These are phyloP conservation scores for Gymnocypris eckloni DNA, from an alignment of 2,797 vertebrate species.

Conservation along the genomic window DNA sequence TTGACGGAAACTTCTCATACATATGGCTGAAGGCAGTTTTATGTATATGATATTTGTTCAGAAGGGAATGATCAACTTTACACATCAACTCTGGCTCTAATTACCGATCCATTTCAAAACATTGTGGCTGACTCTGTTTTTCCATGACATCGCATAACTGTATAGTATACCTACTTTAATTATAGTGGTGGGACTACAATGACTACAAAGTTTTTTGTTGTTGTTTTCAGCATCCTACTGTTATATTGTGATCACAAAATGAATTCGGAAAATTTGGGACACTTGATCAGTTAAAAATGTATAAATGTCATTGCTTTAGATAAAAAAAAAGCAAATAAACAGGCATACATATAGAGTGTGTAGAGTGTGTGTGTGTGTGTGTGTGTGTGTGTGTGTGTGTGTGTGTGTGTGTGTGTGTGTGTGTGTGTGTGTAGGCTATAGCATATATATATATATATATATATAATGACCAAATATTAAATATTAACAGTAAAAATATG, in stretches of 20 bases:
- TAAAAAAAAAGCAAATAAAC: not conserved
- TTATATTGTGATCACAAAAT: not conserved
- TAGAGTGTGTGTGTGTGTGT: too few relatives aligned
- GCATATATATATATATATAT: too few relatives aligned
- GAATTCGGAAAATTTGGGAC: not conserved
- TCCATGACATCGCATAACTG: constrained; percentile 54
- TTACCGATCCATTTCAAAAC: constrained; percentile 51
- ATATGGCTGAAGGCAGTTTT: not conserved
- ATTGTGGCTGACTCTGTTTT: constrained; percentile 50
- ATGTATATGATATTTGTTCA: not conserved
- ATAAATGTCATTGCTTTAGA: not conserved
- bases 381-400: too few relatives aligned
- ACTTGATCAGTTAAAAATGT: not conserved
- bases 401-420: too few relatives aligned
- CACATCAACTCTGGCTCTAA: constrained; percentile 21
- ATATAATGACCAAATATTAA: too few relatives aligned
- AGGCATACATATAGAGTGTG: not conserved
- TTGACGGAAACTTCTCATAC: not conserved
- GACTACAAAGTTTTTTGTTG: not conserved
- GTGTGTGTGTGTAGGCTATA: too few relatives aligned
- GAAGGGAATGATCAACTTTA: not conserved
- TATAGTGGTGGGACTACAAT: constrained; percentile 15
- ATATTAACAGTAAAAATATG: not conserved
- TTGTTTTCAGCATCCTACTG: constrained; percentile 31
- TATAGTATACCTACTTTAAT: constrained; percentile 50